Evolutionary conservation across 2,797 vertebrate species (phyloP), one percentile per base, ranked within the genome.

Genomic region (Darevskia nairensis): DNA sequence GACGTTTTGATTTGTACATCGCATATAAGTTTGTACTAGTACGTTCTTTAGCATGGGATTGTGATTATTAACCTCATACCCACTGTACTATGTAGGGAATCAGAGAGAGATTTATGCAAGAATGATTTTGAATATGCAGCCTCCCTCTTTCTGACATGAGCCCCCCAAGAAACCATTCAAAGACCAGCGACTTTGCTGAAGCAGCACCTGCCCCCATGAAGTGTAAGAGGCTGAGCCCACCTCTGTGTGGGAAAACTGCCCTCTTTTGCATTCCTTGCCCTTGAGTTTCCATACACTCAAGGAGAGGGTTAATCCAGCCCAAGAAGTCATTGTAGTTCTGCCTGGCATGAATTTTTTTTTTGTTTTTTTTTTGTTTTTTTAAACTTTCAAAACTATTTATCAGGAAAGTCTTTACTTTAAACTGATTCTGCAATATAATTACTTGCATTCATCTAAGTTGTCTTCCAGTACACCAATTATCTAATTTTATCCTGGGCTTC

Each of bases 371-470:
- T 19, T 35, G 3, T 44, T 71, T 82, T n/a, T 29, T 61, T 23
- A 7, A 69, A n/a, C 39, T 25, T 66, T 44, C 11, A 44, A 68
- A 82, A 44, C 25, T 6, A 44, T 25, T 81, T 27, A 66, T 68
- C 25, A 68, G 39, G 23, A 44, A 41, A 8, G 2, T 32, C 17
- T 23, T 8, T 82, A n/a, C 41, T 35, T 50, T 71, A 69, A 46
- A 46, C 64, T 82, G 64, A 44, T 82, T 82, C 15, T n/a, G 39
- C 35, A 46, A n/a, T 71, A 44, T 41, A 71, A 78, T 21, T 41
- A 11, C 1, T 75, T 64, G 61, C 61, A 64, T 1, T 80, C 0
- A 0, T 72, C 68, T 71, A 71, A 66, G 13, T 0, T 76, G n/a
- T 81, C 83, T 89, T 19, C 13, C 4, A 9, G 19, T 86, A 6